phyloP scores from a whole-genome alignment of 2,888 invertebrate species.

The Pollenia amentaria region DNA sequence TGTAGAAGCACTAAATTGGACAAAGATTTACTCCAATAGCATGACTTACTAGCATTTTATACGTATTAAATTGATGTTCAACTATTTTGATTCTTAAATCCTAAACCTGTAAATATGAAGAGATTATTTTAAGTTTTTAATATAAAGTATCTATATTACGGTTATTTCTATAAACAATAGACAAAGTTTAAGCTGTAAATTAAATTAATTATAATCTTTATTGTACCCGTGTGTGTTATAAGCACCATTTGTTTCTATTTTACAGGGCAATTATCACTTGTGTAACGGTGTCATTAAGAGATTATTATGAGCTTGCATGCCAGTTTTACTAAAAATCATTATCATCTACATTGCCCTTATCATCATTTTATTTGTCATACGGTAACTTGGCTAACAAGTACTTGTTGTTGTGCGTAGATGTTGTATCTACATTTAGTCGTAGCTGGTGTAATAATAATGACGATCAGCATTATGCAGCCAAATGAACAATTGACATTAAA shows the following conservation, averaged over 20 bases:
- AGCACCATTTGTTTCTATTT: slow-evolving; percentile 44
- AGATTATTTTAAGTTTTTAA: too few relatives aligned
- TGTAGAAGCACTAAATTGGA: too few relatives aligned
- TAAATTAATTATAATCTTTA: slow-evolving; percentile 46
- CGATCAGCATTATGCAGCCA: not conserved
- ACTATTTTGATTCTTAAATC: too few relatives aligned
- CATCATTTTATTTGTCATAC: not conserved
- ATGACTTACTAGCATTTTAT: too few relatives aligned
- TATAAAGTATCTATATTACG: too few relatives aligned
- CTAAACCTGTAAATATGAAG: too few relatives aligned
- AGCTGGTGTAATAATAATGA: too few relatives aligned
- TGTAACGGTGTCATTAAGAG: slow-evolving; percentile 61
- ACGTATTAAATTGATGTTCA: too few relatives aligned
- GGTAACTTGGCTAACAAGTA: not conserved
- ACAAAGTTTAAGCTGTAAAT: not conserved
- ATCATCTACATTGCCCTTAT: not conserved
- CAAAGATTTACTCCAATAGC: too few relatives aligned
- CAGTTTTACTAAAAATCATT: slow-evolving; percentile 7
- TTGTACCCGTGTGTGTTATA: slow-evolving; percentile 16
- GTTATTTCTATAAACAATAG: too few relatives aligned
- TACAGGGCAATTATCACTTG: slow-evolving; percentile 58
- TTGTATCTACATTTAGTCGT: too few relatives aligned
- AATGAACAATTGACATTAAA: slow-evolving; percentile 16
- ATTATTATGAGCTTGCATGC: slow-evolving; percentile 56
- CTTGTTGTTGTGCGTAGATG: too few relatives aligned